Evolutionary conservation across 1,140 invertebrate genomes (phyloP), one percentile per base, ranked within the genome.

Genomic region (Pachyrhynchus sulphureomaculatus): DNA sequence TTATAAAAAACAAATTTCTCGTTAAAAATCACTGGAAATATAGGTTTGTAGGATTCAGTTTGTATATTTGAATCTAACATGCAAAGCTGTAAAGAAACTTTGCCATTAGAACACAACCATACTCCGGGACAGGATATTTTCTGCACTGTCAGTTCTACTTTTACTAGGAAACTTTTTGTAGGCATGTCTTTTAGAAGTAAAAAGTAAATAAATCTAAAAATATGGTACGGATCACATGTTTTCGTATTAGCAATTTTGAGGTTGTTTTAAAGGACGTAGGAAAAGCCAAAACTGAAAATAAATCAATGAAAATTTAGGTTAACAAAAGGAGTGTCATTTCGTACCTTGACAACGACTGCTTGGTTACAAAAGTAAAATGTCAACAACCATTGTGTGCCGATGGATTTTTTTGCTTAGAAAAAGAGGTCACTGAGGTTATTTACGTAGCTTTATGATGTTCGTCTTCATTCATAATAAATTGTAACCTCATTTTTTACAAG

Each of bases 31-130:
- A 88, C 70, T 0, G 87, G 87, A 73, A 88, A 88, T 39, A 77
- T 67, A 1, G 87, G 86, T 12, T 79, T 76, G 23, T 84, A 72
- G 57, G 76, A 67, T 33, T 74, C 79, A 1, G 87, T 87, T 69
- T 86, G 81, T 39, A 81, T 80, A 59, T 77, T 81, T 1, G 80
- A 82, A 9, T 83, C 83, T 9, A 89, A 72, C 29, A 81, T 80
- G 61, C 79, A 80, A 13, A 88, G 78, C 65, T 80, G 79, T 17
- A 88, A 71, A 1, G 82, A 83, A 8, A 88, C 80, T 71, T 82
- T 81, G 2, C 87, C 88, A 75, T 85, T 87, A 49, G 86, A 83
- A 75, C 87, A 88, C 1, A 89, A 67, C 85, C 86, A 88, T 23
- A 88, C 87, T 24, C 88, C 88, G 8, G 88, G 88, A 77, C 87